Base-by-base conservation (phyloP, 2,113 vertebrate species). In the Lepus europaeus region DNA sequence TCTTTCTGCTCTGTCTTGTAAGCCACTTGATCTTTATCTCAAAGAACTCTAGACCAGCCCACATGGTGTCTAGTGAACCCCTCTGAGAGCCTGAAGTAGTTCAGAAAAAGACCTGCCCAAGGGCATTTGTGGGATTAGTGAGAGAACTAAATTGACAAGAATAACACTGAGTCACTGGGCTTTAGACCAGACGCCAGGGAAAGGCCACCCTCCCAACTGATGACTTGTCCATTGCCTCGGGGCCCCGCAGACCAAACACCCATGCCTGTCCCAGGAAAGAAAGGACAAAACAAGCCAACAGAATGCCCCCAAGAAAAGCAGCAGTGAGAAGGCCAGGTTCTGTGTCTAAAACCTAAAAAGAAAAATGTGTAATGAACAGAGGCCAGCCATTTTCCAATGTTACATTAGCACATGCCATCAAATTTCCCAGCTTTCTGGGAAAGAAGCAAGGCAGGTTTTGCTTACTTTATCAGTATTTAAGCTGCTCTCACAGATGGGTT, bases 71-170 rank as follows among this genome's bases (percentile, higher is more conserved):
- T 36, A 56, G 29, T 74, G 36, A 89, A 23, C 22, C 33, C 45
- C 39, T 77, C 61, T 69, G 6, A 59, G 1, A 68, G 63, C 36
- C n/a, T 27, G 20, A 79, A 72, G 31, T 20, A 69, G 80, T 80
- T 69, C 68, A 91, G 77, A 56, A 81, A 89, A 90, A 12, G 72
- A 56, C 70, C 56, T 74, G 49, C 59, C 53, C 27, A 11, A 69
- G 51, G 68, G 17, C 25, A 56, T n/a, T 25, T 20, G 25, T 22
- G 69, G 22, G 19, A 72, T 96, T 31, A 73, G 74, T 92, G 70
- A 84, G 20, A 85, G 81, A 90, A 69, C 22, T 53, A 17, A 85
- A 78, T 27, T 51, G 19, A 94, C 61, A 82, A 93, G 82, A 95
- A 95, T 73, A 77, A 69, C 73, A 61, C 0, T 1, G 49, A 23